These are phyloP conservation scores for Atrina japonica DNA, from an alignment of 2,888 invertebrate genomes.

Conservation along the genomic window DNA sequence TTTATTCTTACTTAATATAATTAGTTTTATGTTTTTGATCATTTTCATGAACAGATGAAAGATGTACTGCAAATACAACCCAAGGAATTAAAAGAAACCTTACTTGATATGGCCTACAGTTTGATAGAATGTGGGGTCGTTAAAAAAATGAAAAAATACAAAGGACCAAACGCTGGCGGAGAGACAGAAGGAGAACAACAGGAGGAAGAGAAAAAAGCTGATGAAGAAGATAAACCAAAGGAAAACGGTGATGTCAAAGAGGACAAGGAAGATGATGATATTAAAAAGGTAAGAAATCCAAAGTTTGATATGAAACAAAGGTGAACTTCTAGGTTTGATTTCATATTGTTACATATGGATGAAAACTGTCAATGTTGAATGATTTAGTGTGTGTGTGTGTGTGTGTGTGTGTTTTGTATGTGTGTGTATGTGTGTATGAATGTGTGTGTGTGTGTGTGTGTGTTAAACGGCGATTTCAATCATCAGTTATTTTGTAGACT, in stretches of 20 bases:
- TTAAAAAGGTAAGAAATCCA: constrained; percentile 42
- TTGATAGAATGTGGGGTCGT: constrained; percentile 82
- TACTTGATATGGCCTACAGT: constrained; percentile 83
- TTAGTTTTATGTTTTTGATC: too few relatives aligned
- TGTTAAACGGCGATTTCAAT: too few relatives aligned
- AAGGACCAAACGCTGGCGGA: constrained; percentile 50
- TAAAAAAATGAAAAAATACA: constrained; percentile 76
- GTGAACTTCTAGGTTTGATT: too few relatives aligned
- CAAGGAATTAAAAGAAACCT: constrained; percentile 79
- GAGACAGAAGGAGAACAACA: constrained; percentile 51
- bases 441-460: too few relatives aligned
- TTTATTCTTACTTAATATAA: too few relatives aligned
- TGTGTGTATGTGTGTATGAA: too few relatives aligned
- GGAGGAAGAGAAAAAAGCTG: constrained; percentile 40
- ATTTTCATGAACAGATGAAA: constrained; percentile 82
- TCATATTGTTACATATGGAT: too few relatives aligned
- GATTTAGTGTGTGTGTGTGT: too few relatives aligned
- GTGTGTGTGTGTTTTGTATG: too few relatives aligned
- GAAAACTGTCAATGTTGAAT: too few relatives aligned
- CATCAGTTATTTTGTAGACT: too few relatives aligned
- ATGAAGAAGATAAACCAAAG: constrained; percentile 47
- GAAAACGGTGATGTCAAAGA: constrained; percentile 58
- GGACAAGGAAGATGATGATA: constrained; percentile 50
- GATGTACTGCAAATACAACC: constrained; percentile 81
- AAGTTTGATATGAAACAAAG: too few relatives aligned